Base-by-base conservation (phyloP, 2,888 invertebrate genomes). In the Dryocosmus kuriphilus region DNA sequence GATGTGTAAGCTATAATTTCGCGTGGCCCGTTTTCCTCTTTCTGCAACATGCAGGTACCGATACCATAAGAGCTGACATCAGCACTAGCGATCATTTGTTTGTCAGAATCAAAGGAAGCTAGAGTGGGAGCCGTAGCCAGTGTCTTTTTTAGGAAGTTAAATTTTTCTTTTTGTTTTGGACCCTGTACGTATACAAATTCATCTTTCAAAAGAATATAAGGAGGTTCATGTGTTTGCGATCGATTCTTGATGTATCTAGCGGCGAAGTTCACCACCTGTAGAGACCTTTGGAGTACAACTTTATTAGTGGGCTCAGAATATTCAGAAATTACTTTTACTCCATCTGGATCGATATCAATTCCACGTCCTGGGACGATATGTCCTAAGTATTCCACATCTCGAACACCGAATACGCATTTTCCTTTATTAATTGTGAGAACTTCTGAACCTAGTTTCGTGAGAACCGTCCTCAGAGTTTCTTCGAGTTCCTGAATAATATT, bases 1-100 rank as follows among this genome's bases (percentile, higher is more conserved):
- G 89, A 90, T 0, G 87, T 88, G 80, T 89, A 91, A 4, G 87
- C 87, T 11, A 92, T 86, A n/a, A 89, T 86, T 74, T 88, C 84
- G n/a, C n/a, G n/a, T n/a, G n/a, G n/a, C n/a, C n/a, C n/a, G n/a
- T n/a, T n/a, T n/a, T n/a, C n/a, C n/a, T n/a, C n/a, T n/a, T n/a
- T n/a, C n/a, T n/a, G n/a, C n/a, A n/a, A n/a, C n/a, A n/a, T n/a
- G n/a, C n/a, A n/a, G n/a, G n/a, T n/a, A n/a, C n/a, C n/a, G n/a
- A n/a, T n/a, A n/a, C n/a, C n/a, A n/a, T n/a, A n/a, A 4, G 82
- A 82, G 6, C 88, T 88, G 0, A 89, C 85, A 83, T 91, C 91
- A 7, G 90, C 87, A 19, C 82, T 79, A 35, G 82, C 63, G 65
- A 78, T 46, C 55, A 82, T 74, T 5, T 51, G 32, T 73, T 79